Conservation (phyloP, 2,888 invertebrate genomes). For the Stomorhina lunata region DNA sequence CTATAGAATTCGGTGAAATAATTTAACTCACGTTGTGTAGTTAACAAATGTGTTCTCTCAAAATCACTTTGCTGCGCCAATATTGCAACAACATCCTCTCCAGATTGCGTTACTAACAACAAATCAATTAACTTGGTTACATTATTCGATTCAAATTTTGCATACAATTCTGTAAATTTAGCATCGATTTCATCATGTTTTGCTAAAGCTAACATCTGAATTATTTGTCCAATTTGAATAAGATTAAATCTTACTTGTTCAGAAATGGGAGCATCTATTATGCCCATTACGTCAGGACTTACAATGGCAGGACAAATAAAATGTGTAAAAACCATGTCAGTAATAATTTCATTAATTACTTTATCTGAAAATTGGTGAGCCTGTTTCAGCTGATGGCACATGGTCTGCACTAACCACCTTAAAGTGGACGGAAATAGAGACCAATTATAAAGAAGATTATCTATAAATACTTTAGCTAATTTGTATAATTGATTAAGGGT, state of each 20-base stretch:
- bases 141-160: conserved; percentile 89
- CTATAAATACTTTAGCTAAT: conserved; percentile 90
- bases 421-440: conserved; percentile 94
- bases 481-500: conserved; percentile 89
- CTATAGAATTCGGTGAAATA: conserved; percentile 83
- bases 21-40: conserved; percentile 85
- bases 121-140: conserved; percentile 89
- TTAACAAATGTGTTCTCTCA: conserved; percentile 84
- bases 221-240: conserved; percentile 94
- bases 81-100: conserved; percentile 79
- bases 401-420: conserved; percentile 94
- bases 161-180: conserved; percentile 88
- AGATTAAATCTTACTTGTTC: conserved; percentile 94
- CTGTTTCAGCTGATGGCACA: conserved; percentile 86
- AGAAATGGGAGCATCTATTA: conserved; percentile 95
- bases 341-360: conserved; percentile 85
- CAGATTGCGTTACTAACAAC: conserved; percentile 79
- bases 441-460: conserved; percentile 90
- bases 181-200: conserved; percentile 90
- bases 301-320: conserved; percentile 98
- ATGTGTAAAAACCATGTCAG: conserved; percentile 94
- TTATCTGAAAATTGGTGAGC: conserved; percentile 77
- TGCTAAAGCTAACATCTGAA: conserved; percentile 93
- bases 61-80: conserved; percentile 81
- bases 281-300: conserved; percentile 96